Conservation (phyloP, 2,888 invertebrate species). For the Melolontha melolontha region DNA sequence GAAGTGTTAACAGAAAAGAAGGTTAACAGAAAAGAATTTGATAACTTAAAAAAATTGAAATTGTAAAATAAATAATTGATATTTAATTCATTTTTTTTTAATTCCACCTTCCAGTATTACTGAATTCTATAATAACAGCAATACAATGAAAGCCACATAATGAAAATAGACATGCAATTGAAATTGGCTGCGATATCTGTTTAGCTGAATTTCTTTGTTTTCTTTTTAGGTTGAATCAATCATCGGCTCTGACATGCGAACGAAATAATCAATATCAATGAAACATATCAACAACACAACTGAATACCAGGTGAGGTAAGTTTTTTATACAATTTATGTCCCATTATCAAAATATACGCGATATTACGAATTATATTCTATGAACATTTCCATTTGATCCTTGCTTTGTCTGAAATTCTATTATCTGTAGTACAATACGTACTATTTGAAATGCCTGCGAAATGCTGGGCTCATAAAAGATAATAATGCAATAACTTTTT, state of each 20-base stretch:
- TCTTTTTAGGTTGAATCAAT: slow-evolving; percentile 9
- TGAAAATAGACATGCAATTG: slow-evolving; percentile 9
- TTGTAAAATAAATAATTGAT: too few relatives aligned
- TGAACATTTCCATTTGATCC: background rate
- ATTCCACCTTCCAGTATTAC: too few relatives aligned
- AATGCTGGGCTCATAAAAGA: too few relatives aligned
- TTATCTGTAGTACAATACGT: background rate
- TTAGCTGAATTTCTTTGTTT: slow-evolving; percentile 5
- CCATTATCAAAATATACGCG: background rate
- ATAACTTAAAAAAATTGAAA: too few relatives aligned
- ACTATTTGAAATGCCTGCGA: too few relatives aligned
- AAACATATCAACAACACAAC: slow-evolving; percentile 14
- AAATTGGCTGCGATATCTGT: background rate
- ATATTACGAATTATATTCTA: background rate
- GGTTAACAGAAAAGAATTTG: too few relatives aligned
- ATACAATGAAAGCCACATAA: slow-evolving; percentile 2
- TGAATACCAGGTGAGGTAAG: slow-evolving; percentile 17
- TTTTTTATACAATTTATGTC: background rate
- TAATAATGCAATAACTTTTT: too few relatives aligned
- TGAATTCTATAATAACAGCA: background rate
- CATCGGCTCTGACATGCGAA: background rate
- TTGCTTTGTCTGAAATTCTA: background rate
- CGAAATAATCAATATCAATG: slow-evolving; percentile 14
- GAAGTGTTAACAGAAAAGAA: too few relatives aligned
- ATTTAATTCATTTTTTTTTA: too few relatives aligned